Evolutionary conservation across 2,797 vertebrate genomes (phyloP).

Genomic region (Moxostoma hubbsi): DNA sequence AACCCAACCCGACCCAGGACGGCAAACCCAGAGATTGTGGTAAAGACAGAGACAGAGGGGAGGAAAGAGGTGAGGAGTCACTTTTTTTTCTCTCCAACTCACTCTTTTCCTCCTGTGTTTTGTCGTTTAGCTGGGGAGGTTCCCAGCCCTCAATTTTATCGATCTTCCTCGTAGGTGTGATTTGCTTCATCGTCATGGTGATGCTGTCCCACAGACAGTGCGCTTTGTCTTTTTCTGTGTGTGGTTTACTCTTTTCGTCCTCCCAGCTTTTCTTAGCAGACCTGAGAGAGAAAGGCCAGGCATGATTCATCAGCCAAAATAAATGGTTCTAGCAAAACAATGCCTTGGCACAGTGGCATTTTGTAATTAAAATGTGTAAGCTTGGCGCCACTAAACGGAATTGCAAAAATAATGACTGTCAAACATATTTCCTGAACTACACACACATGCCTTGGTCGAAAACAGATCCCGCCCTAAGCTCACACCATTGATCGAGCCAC

Average conservation of each 20-base stretch:
- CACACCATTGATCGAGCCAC: no score
- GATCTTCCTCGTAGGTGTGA: conserved; percentile 84
- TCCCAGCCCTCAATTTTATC: conserved; percentile 97
- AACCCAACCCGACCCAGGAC: conserved; percentile 84
- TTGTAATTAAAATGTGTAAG: no score
- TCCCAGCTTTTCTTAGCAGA: conserved; percentile 75
- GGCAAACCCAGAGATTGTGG: conserved; percentile 69
- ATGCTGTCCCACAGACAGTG: conserved; percentile 95
- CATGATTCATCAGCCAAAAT: not conserved
- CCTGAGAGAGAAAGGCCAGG: conserved; percentile 60
- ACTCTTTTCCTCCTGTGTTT: conserved; percentile 64
- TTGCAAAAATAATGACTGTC: no score
- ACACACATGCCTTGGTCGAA: no score
- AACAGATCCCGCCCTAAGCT: no score
- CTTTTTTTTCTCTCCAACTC: conserved; percentile 66
- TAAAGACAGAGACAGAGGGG: conserved; percentile 61
- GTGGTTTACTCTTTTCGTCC: conserved; percentile 72
- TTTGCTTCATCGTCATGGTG: conserved; percentile 89
- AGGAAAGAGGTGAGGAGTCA: conserved; percentile 51
- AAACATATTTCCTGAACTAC: no score
- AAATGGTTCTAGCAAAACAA: no score
- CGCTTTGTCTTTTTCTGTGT: conserved; percentile 72
- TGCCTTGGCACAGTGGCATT: no score
- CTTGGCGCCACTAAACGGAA: no score
- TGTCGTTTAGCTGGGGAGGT: conserved; percentile 77